These are phyloP conservation scores for Ophthalmotilapia sp. DNA, from an alignment of 2,113 vertebrate genomes.

Conservation along the genomic window DNA sequence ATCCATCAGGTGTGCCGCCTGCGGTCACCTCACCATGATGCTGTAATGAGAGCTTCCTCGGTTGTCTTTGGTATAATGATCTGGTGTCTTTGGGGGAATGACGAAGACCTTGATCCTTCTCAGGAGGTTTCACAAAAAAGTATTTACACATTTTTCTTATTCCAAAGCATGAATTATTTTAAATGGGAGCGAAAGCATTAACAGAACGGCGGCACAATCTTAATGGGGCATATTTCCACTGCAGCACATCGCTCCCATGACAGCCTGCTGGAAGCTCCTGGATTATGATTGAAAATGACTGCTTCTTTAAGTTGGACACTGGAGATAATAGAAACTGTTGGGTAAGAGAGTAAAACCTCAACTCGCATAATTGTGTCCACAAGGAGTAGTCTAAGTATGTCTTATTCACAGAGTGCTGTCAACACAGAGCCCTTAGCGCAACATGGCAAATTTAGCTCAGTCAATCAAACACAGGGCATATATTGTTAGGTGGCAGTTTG, in stretches of 20 bases:
- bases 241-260: neutral
- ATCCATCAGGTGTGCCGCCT: conserved; percentile 3
- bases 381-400: conserved; percentile 6
- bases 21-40: neutral
- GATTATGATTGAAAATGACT: conserved; percentile 2
- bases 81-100: neutral
- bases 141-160: neutral
- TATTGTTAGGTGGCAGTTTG: neutral
- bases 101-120: neutral
- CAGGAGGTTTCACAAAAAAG: neutral
- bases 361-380: conserved; percentile 23
- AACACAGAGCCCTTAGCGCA: neutral
- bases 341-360: neutral
- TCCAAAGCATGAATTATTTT: neutral
- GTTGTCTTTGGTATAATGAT: neutral
- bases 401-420: neutral
- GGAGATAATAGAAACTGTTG: conserved; percentile 12
- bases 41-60: neutral
- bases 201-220: neutral
- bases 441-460: neutral
- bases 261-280: neutral
- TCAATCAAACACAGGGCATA: neutral
- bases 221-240: neutral
- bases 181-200: neutral
- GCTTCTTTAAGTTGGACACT: neutral